These are phyloP conservation scores for Monoplex corrugatus DNA, from an alignment of 2,888 invertebrate species.

Conservation along the genomic window DNA sequence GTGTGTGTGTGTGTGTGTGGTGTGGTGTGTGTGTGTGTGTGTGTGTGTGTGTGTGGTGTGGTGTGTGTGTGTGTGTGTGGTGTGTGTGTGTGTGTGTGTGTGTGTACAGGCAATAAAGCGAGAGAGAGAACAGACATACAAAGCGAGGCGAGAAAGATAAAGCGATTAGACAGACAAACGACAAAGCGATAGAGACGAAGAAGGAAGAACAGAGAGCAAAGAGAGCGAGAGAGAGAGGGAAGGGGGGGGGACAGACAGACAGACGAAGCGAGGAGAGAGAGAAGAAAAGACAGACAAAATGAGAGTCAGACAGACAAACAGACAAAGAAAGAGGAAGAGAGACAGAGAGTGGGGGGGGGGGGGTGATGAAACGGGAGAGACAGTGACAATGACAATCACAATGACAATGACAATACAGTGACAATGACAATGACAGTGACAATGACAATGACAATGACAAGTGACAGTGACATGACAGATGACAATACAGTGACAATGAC, in stretches of 20 bases:
- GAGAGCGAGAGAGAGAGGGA: background rate
- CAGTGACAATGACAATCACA: too few species aligned
- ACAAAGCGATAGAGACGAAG: background rate
- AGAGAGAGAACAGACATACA: background rate
- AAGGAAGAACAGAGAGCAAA: background rate
- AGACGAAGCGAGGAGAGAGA: background rate
- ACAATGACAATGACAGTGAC: too few species aligned
- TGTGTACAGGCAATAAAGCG: background rate
- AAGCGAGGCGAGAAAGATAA: background rate
- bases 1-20: background rate
- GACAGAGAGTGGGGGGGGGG: background rate
- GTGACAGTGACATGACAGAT: too few species aligned
- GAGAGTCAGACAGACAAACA: background rate
- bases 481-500: too few species aligned
- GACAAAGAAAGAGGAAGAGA: background rate
- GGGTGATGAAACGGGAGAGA: background rate
- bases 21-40: background rate
- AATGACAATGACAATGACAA: too few species aligned
- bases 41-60: background rate
- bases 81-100: background rate
- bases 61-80: constrained; percentile 5
- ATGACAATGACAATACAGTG: too few species aligned
- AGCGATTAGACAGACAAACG: background rate
- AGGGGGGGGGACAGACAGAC: background rate
- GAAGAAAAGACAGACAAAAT: background rate